Base-by-base conservation (phyloP, 2,888 invertebrate genomes). In the Luperina nickerlii region DNA sequence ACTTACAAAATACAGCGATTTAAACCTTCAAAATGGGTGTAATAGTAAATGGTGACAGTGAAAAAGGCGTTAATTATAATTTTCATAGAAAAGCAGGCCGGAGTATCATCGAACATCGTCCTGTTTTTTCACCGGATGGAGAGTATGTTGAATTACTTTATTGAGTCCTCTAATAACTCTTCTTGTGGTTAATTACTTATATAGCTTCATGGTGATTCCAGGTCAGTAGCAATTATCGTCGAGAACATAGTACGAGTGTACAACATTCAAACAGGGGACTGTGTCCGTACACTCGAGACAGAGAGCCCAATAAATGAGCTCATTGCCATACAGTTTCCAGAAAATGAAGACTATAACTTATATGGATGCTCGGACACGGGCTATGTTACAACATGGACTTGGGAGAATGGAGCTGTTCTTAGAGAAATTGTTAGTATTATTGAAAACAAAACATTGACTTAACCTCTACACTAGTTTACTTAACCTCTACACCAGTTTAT, bases 71-170 rank as follows among this genome's bases (percentile, higher is more conserved):
- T 9, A 95, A 94, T 76, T 97, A 96, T 83, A 92, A 90, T 65
- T 94, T 96, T 88, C 92, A 90, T 75, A 94, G 96, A 91, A 97
- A 96, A 92, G 97, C 96, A 70, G 97, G 97, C 11, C 94, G 95
- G 88, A 97, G 95, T 94, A 95, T 97, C 73, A 96, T 97, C 81
- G 96, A 97, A 90, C 94, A 92, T 57, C 91, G 92, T 27, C 97
- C 97, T 68, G 89, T 95, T 83, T 97, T 97, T 92, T 96, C 97
- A 51, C 96, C 97, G 24, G 96, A 97, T 90, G 96, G 96, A 92
- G 95, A 96, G 97, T 97, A 92, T 90, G 96, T 95, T 66, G 62
- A 13, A 68, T 57, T 54, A 48, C 38, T 65, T 8, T 51, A 51
- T 38, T 72, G 51, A 11, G 24, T 42, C 57, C 8, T 24, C 3